Evolutionary conservation across 2,888 invertebrate genomes (phyloP), one percentile per base, ranked within the genome.

Genomic region (Blera fallax): DNA sequence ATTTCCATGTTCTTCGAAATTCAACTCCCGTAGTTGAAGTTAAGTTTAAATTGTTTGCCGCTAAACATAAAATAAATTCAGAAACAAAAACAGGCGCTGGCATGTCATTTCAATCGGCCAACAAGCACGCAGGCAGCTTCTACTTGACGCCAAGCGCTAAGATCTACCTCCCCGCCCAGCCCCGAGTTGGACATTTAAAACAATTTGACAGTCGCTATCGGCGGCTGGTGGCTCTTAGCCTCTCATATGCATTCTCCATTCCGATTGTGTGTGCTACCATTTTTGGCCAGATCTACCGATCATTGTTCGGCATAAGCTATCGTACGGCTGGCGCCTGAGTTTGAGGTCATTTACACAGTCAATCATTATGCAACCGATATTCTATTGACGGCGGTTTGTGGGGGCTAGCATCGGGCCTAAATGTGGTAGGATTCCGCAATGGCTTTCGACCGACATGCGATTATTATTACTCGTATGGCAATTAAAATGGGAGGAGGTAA

Each of bases 401-500:
- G 1, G 2, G 45, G 5, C 11, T 24, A 2, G 37, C 64, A 11
- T 10, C 16, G 58, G 45, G 60, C 64, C 56, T 34, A 16, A 56
- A 37, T 62, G 40, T 52, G 60, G 27, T 29, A 52, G 50, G 65
- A 73, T 54, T 81, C 74, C 34, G 45, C 45, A 69, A 67, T 29
- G 40, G 52, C 67, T 72, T 72, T 79, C 34, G 27, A 40, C 18
- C 40, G 45, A 50, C 60, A 62, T 54, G 18, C 54, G 24, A 72
- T 69, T 78, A 37, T 16, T 54, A 77, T 72, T 67, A 69, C n/a
- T n/a, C n/a, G n/a, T n/a, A 73, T 50, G 40, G 78, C 83, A 78
- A 78, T 67, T 78, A 83, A 67, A 83, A 67, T 54, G 62, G 72
- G 73, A 73, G 83, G 78, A 73, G 83, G 78, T 52, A 58, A 82